Evolutionary conservation across 2,797 vertebrate species (phyloP).

Genomic region (Emydoidea blandingii): DNA sequence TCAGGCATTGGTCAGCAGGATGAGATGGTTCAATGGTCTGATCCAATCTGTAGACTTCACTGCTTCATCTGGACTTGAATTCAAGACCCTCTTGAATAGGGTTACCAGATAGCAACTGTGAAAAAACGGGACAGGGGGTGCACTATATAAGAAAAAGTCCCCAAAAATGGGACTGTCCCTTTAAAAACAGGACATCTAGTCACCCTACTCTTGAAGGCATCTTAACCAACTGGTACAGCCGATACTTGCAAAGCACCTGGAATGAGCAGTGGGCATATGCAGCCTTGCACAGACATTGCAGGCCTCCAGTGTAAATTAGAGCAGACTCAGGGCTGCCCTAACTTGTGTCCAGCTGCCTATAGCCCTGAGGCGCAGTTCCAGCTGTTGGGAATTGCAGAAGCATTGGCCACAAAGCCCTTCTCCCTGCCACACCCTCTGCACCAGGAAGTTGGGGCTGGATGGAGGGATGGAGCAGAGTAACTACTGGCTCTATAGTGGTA

Average conservation of each 20-base stretch:
- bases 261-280: neutral
- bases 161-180: too few relatives aligned
- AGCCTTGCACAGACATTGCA: neutral
- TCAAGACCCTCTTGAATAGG: neutral
- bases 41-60: neutral
- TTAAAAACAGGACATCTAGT: too few relatives aligned
- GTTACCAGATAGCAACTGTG: too few relatives aligned
- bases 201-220: neutral
- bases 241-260: neutral
- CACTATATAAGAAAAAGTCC: too few relatives aligned
- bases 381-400: neutral
- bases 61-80: neutral
- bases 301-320: neutral
- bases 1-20: neutral
- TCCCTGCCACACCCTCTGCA: neutral
- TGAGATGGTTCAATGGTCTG: neutral
- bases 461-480: neutral
- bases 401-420: neutral
- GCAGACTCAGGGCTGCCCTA: neutral
- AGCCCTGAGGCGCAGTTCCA: neutral
- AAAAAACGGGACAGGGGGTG: too few relatives aligned
- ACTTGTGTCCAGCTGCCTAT: neutral
- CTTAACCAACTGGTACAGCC: neutral
- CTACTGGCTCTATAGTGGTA: neutral
- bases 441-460: neutral